Evolutionary conservation across 64 coral and sea anemone species (phyloP).

Genomic region (Acropora tenuis): DNA sequence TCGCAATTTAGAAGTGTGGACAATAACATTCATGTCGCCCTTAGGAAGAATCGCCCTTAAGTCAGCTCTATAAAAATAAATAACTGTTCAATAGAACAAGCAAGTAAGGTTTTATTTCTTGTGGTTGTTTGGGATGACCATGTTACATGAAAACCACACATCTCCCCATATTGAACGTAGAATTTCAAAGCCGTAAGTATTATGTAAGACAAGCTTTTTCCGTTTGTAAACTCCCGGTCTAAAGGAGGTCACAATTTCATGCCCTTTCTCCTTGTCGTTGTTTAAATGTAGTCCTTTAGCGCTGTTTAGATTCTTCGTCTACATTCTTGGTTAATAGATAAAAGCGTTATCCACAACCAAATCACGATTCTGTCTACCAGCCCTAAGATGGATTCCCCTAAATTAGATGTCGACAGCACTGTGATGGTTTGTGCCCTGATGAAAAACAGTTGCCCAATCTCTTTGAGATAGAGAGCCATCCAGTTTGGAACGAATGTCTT

Average conservation of each 20-base stretch:
- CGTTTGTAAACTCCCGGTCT: no score
- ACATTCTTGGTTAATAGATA: conserved; percentile 57
- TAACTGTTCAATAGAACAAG: no score
- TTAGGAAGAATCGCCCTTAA: no score
- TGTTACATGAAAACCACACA: no score
- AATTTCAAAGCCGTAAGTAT: no score
- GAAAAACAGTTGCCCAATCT: conserved; percentile 1
- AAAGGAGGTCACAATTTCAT: conserved; percentile 45
- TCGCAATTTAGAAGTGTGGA: no score
- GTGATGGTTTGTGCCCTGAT: conserved; percentile 83
- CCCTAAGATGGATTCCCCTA: conserved; percentile 58
- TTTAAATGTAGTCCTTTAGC: conserved; percentile 7
- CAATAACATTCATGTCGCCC: no score
- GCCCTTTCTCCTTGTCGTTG: conserved; percentile 7
- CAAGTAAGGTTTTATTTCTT: no score
- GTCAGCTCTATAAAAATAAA: no score
- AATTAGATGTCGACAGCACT: conserved; percentile 67
- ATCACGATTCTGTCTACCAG: conserved; percentile 60
- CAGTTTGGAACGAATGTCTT: background rate
- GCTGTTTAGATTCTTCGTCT: background rate
- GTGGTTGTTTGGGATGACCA: no score
- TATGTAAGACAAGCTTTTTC: no score
- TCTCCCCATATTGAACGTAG: no score
- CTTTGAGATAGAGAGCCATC: background rate
- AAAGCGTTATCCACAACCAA: conserved; percentile 84